Percentiles rank a stretch among this genome's conserved stretches.
phyloP scores from a whole-genome alignment of 2,888 invertebrate species.

The Enoplolaimus lenunculus region DNA sequence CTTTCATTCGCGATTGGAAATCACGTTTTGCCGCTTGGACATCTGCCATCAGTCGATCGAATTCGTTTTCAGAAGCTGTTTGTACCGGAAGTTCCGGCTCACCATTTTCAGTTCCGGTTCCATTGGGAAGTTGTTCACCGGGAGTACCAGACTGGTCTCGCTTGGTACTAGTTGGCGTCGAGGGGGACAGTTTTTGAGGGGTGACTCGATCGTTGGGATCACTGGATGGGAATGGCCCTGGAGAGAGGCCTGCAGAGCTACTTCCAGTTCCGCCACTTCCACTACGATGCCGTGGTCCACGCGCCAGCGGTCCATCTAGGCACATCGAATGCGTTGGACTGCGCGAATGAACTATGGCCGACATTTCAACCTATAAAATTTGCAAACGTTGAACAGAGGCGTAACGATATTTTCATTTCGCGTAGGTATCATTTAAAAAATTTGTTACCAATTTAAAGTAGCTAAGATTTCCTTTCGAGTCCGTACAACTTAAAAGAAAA shows the following conservation, averaged over 20 bases:
- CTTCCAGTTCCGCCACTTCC: neutral
- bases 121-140: too few species aligned
- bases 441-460: too few species aligned
- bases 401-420: too few species aligned
- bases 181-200: neutral
- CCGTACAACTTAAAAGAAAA: too few species aligned
- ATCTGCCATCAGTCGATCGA: conserved; percentile 29
- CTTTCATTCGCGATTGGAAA: conserved; percentile 14
- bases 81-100: neutral
- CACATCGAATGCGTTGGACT: neutral
- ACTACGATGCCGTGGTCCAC: neutral
- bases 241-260: neutral
- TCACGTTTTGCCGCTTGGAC: conserved; percentile 27
- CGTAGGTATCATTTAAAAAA: too few species aligned
- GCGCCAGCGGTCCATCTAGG: neutral
- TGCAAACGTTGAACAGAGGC: too few species aligned
- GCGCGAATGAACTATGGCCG: neutral
- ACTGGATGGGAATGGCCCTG: neutral
- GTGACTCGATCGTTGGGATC: neutral
- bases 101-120: neutral
- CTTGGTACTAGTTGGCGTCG: too few species aligned
- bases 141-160: too few species aligned
- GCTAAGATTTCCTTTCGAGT: too few species aligned
- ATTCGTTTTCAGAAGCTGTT: conserved; percentile 23
- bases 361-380: neutral